A percentile compares a stretch with the other conserved stretches of the same genome.
Evolutionary conservation across 1,140 invertebrate species (phyloP).

Genomic region (Apis dorsata): DNA sequence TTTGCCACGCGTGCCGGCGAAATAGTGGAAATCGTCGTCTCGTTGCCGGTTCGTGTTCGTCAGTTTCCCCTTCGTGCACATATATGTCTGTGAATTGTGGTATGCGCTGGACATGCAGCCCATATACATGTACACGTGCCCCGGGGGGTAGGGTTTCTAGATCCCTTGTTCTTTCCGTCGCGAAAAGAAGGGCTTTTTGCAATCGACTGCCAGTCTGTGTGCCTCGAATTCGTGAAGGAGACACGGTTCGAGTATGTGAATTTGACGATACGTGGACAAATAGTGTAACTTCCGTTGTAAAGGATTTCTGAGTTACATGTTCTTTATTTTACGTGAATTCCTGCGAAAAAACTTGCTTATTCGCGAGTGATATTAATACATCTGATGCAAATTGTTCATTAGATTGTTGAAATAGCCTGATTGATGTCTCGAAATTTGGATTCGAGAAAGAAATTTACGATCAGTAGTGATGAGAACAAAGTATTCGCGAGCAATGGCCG

Average conservation of each 20-base stretch:
- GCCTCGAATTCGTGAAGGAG: conserved; percentile 43
- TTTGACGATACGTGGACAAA: background rate
- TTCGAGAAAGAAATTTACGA: conserved; percentile 18
- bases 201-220: conserved; percentile 22
- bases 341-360: background rate
- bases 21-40: conserved; percentile 38
- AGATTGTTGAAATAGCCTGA: conserved; percentile 23
- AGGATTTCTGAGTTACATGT: background rate
- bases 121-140: background rate
- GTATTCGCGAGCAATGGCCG: background rate
- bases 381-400: background rate
- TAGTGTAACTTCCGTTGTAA: conserved; percentile 26
- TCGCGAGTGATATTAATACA: conserved; percentile 22
- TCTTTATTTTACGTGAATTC: background rate
- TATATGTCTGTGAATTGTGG: background rate
- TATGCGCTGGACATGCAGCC: conserved; percentile 14
- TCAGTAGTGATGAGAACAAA: conserved; percentile 18
- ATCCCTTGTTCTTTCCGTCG: conserved; percentile 30
- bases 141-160: conserved; percentile 9
- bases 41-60: conserved; percentile 38
- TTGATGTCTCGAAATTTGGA: conserved; percentile 25
- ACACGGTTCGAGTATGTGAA: conserved; percentile 1
- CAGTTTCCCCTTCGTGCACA: conserved; percentile 15
- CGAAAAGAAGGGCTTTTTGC: conserved; percentile 40
- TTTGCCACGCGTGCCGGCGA: conserved; percentile 34